Base-by-base conservation (phyloP, 2,888 invertebrate genomes). In the Julus scandinavius region DNA sequence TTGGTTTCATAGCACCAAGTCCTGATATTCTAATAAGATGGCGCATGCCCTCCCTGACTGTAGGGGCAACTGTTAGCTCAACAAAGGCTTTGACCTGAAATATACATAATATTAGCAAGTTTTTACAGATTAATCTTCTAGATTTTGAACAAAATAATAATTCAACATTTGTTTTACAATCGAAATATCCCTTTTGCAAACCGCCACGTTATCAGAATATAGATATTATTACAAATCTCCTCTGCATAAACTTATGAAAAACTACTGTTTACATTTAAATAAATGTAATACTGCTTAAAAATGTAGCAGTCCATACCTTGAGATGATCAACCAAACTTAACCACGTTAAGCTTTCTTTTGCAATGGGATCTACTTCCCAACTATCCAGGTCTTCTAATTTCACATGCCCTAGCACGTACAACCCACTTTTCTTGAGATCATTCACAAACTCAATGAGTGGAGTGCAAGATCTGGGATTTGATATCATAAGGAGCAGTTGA, bases 1-100 rank as follows among this genome's bases (percentile, higher is more conserved):
- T 99, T 0, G 99, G 99, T 92, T 99, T 99, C 99, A 99, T 99
- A 17, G 99, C 99, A 0, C 99, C 99, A 92, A 99, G 95, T 3
- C 99, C 99, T 0, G 98, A 96, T 89, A 99, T 93, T 50, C 98
- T 94, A 87, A 97, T 95, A 90, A 99, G 93, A 93, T 99, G 99
- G 89, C 97, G 97, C 84, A 99, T 94, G 2, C 99, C 99, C 90
- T 96, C 96, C 0, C 98, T 94, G 0, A 99, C 96, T 0, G 95
- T 95, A 88, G 94, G 94, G 0, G 98, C 96, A 13, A 98, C 94
- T 0, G 98, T 99, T 11, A 99, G 93, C 93, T 99, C 99, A 0
- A 98, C 96, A 93, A 99, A 99, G 0, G 99, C 99, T 92, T 99
- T 99, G 17, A 96, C 95, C 94, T 94, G 91, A 2, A 89, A 89